These are phyloP conservation scores for Semicossyphus pulcher DNA, from an alignment of 2,113 vertebrate species.

Conservation along the genomic window DNA sequence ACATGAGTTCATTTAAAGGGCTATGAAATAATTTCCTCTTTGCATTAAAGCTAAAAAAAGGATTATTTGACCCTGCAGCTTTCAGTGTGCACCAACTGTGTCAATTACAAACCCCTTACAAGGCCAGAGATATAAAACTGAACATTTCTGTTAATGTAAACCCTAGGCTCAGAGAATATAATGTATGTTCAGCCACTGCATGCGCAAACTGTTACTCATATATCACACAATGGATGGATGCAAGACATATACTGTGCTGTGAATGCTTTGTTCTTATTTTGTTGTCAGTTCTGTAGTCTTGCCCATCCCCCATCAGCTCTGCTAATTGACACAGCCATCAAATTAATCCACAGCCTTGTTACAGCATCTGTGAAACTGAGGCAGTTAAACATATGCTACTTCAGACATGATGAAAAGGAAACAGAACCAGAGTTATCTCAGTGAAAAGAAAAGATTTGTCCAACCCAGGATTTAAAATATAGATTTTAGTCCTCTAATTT, in stretches of 20 bases:
- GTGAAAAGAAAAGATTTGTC: too few species aligned
- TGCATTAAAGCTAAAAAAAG: background rate
- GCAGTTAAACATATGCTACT: slow-evolving; percentile 7
- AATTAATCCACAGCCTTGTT: background rate
- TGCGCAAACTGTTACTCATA: background rate
- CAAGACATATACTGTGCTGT: background rate
- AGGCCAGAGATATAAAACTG: background rate
- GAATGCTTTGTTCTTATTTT: background rate
- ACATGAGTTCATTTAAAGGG: background rate
- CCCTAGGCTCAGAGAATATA: background rate
- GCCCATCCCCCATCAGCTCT: background rate
- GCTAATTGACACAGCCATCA: slow-evolving; percentile 27
- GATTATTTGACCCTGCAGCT: background rate
- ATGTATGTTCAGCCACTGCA: background rate
- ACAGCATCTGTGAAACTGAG: slow-evolving; percentile 19
- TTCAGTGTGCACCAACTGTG: background rate
- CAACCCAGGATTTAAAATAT: too few species aligned
- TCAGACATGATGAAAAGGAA: slow-evolving; percentile 2
- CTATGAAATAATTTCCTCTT: background rate
- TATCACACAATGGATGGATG: background rate
- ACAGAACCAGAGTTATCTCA: too few species aligned
- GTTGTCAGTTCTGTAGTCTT: background rate
- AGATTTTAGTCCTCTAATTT: too few species aligned
- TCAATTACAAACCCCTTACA: background rate
- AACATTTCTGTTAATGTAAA: slow-evolving; percentile 3